These are phyloP conservation scores for Lasiurus cinereus DNA, from an alignment of 2,113 vertebrate genomes.

Conservation along the genomic window DNA sequence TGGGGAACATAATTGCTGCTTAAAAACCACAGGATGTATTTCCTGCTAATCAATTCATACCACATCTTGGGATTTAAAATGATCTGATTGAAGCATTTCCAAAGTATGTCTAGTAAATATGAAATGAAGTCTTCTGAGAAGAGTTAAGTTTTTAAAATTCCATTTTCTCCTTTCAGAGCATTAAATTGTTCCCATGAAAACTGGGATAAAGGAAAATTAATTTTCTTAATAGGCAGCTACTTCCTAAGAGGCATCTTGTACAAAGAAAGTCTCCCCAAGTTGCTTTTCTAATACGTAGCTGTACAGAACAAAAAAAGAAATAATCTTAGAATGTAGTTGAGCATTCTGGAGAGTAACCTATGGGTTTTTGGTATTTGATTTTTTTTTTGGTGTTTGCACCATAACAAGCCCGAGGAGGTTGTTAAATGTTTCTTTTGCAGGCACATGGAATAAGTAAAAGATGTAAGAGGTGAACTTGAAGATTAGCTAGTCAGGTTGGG, in stretches of 20 bases:
- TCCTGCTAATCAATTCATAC: slow-evolving; percentile 61
- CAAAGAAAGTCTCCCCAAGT: slow-evolving; percentile 25
- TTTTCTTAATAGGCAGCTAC: slow-evolving; percentile 64
- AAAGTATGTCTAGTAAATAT: slow-evolving; percentile 67
- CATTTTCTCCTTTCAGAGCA: slow-evolving; percentile 59
- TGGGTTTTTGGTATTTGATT: neutral
- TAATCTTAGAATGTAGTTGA: neutral
- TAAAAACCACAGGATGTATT: slow-evolving; percentile 65
- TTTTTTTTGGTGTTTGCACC: neutral
- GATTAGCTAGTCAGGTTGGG: neutral
- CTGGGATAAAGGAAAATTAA: slow-evolving; percentile 48
- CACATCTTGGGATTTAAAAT: slow-evolving; percentile 62
- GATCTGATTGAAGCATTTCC: slow-evolving; percentile 42
- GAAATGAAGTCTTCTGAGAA: slow-evolving; percentile 72
- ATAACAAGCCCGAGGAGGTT: neutral
- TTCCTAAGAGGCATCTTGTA: slow-evolving; percentile 13
- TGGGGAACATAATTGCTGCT: slow-evolving; percentile 59
- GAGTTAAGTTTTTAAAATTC: slow-evolving; percentile 60
- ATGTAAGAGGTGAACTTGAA: neutral
- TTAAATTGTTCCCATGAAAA: slow-evolving; percentile 51
- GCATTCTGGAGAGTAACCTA: slow-evolving; percentile 28
- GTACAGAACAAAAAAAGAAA: neutral
- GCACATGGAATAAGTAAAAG: neutral
- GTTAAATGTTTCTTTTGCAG: neutral
- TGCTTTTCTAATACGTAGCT: neutral